Percentiles rank a stretch among this genome's conserved stretches.
Evolutionary conservation across 1,140 invertebrate species (phyloP).

Genomic region (Drosophila nigromelanica): DNA sequence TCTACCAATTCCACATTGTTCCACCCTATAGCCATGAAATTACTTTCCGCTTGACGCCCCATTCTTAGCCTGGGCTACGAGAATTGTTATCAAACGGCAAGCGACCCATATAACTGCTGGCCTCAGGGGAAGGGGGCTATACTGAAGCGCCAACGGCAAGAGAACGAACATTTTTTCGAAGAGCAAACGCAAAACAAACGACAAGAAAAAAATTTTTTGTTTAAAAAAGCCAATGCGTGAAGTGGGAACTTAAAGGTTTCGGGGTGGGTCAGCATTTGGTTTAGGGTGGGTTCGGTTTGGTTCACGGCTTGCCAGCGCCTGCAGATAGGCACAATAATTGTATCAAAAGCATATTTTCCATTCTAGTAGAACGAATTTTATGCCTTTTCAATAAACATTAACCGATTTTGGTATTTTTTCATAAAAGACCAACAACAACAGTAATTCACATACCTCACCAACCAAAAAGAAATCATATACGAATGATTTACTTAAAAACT

Average conservation of each 20-base stretch:
- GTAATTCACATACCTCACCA: conserved; percentile 13
- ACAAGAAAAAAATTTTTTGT: conserved; percentile 60
- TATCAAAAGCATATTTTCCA: conserved; percentile 84
- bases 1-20: conserved; percentile 47
- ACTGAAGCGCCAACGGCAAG: conserved; percentile 27
- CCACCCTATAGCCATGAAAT: conserved; percentile 74
- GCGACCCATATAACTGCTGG: conserved; percentile 77
- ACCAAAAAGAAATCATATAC: conserved; percentile 33
- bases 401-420: conserved; percentile 83
- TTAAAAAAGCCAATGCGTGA: conserved; percentile 36
- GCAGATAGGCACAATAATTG: conserved; percentile 83
- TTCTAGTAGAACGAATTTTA: conserved; percentile 84
- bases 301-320: conserved; percentile 52
- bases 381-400: conserved; percentile 84
- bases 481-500: background rate
- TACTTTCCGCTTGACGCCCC: conserved; percentile 64
- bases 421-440: conserved; percentile 51
- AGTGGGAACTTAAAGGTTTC: conserved; percentile 20
- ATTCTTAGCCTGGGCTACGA: conserved; percentile 43
- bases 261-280: conserved; percentile 49
- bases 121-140: conserved; percentile 20
- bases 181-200: conserved; percentile 68
- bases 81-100: conserved; percentile 68
- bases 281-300: conserved; percentile 54
- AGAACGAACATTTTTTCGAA: conserved; percentile 27